Conservation (phyloP, 2,113 vertebrate species). For the Lepus americanus region DNA sequence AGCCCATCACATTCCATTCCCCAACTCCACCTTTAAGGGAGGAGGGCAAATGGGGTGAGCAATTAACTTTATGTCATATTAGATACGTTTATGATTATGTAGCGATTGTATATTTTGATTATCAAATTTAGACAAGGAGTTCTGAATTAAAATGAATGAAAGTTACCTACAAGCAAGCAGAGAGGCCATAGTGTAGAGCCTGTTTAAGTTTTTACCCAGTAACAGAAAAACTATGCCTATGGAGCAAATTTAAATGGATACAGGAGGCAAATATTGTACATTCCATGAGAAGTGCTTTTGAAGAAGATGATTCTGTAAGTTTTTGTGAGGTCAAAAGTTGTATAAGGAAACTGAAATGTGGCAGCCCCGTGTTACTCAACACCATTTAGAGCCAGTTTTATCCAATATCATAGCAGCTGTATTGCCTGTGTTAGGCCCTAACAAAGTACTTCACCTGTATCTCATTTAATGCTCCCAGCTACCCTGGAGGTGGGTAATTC, state of each 20-base stretch:
- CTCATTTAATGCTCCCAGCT: neutral
- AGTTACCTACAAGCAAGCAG: neutral
- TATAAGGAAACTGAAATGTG: neutral
- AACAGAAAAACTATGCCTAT: neutral
- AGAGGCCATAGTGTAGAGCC: neutral
- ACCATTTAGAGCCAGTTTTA: neutral
- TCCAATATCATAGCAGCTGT: neutral
- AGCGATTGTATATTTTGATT: neutral
- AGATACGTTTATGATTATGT: neutral
- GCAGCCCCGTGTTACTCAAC: neutral
- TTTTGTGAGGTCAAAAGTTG: neutral
- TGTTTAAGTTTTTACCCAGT: neutral
- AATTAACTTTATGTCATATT: neutral
- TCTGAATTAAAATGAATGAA: conserved; percentile 18
- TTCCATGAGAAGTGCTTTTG: neutral
- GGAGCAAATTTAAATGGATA: neutral
- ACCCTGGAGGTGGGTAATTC: neutral
- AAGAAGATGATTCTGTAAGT: neutral
- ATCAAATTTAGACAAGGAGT: neutral
- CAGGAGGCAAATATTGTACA: neutral
- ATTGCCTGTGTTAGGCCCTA: neutral
- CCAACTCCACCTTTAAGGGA: neutral
- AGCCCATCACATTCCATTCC: neutral
- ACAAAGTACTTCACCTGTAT: neutral
- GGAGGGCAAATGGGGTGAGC: neutral